Conservation (phyloP, 2,113 vertebrate species). For the Otus sunia region DNA sequence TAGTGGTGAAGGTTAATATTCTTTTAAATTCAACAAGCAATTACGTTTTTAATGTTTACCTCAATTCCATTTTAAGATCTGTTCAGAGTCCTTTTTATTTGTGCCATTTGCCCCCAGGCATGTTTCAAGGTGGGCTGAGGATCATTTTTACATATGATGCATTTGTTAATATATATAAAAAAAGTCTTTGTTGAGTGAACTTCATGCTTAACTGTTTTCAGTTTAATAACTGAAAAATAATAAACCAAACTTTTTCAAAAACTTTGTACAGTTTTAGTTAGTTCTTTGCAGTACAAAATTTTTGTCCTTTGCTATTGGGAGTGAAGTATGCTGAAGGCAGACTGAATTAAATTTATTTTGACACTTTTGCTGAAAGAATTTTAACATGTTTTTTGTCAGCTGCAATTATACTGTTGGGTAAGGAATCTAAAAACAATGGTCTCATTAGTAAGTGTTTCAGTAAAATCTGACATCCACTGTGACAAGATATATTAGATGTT, state of each 20-base stretch:
- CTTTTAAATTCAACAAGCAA: neutral
- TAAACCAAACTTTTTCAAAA: constrained; percentile 17
- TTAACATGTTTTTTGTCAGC: constrained; percentile 9
- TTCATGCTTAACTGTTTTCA: constrained; percentile 42
- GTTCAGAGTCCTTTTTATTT: neutral
- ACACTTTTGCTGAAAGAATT: neutral
- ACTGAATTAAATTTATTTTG: neutral
- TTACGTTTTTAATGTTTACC: neutral
- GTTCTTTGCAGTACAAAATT: neutral
- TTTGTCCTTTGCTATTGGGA: neutral
- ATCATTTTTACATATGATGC: constrained; percentile 22
- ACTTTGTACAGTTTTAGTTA: neutral
- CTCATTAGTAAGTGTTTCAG: constrained; percentile 32
- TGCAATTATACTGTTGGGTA: constrained; percentile 15
- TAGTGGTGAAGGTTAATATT: neutral
- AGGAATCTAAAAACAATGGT: constrained; percentile 20
- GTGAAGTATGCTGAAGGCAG: neutral
- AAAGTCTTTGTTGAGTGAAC: constrained; percentile 8
- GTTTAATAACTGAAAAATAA: constrained; percentile 47
- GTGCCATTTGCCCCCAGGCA: constrained; percentile 3
- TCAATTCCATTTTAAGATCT: neutral
- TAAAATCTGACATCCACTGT: neutral
- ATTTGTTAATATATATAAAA: constrained; percentile 53
- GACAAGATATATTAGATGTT: neutral
- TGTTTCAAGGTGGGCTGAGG: constrained; percentile 12